Conservation (phyloP, 2,888 invertebrate species). For the Epistrophe grossulariae region DNA sequence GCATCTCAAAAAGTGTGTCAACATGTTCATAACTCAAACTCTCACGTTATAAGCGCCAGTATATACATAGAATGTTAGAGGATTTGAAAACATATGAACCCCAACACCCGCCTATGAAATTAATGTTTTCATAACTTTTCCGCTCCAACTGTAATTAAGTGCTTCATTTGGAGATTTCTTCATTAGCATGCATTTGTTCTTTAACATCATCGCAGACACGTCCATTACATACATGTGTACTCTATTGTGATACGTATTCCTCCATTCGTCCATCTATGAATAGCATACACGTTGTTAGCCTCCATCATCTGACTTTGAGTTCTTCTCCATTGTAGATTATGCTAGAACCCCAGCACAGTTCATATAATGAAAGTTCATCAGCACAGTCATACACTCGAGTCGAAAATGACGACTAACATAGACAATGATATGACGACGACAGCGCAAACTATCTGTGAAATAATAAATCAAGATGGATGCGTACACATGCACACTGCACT, state of each 20-base stretch:
- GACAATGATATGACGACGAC: conserved; percentile 10
- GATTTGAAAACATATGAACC: neutral
- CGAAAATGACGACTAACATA: conserved; percentile 22
- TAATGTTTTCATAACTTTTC: conserved; percentile 50
- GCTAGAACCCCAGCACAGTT: conserved; percentile 7
- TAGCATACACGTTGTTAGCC: neutral
- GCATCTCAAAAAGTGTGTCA: conserved; percentile 57
- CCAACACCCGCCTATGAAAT: conserved; percentile 38
- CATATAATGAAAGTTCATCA: conserved; percentile 21
- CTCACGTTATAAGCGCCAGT: neutral
- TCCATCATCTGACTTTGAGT: conserved; percentile 9
- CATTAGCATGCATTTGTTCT: conserved; percentile 52
- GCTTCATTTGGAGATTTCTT: conserved; percentile 55
- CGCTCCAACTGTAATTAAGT: conserved; percentile 57
- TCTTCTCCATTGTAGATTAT: neutral
- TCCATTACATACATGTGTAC: neutral
- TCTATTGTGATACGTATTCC: conserved; percentile 41
- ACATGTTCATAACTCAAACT: conserved; percentile 27
- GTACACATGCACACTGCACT: conserved; percentile 17
- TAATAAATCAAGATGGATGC: conserved; percentile 66
- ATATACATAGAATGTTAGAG: neutral
- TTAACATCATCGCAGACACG: conserved; percentile 32
- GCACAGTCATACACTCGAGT: neutral
- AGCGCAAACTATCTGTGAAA: conserved; percentile 46
- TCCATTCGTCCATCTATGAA: neutral